Evolutionary conservation across 2,888 invertebrate genomes (phyloP).

Genomic region (Athripsodes cinereus): DNA sequence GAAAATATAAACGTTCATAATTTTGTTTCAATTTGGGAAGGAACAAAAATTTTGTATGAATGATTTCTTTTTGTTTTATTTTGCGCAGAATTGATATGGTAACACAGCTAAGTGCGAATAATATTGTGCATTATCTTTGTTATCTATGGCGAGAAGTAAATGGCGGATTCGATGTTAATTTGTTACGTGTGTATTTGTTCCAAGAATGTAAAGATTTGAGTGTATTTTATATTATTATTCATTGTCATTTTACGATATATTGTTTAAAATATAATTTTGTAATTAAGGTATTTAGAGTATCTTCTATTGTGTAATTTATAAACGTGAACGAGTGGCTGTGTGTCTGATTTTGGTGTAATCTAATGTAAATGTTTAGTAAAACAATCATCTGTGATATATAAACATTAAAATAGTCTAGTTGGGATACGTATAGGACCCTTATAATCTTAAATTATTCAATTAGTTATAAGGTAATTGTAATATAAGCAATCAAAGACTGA

Average conservation of each 20-base stretch:
- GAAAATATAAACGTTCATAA: too few relatives aligned
- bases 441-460: constrained; percentile 38
- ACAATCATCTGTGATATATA: constrained; percentile 59
- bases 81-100: too few relatives aligned
- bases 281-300: constrained; percentile 38
- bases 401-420: constrained; percentile 44
- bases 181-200: constrained; percentile 49
- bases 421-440: constrained; percentile 31
- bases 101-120: background rate
- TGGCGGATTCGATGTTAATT: constrained; percentile 56
- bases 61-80: background rate
- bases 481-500: constrained; percentile 24
- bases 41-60: background rate
- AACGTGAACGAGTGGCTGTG: constrained; percentile 43
- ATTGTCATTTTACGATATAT: constrained; percentile 47
- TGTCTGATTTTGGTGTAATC: constrained; percentile 38
- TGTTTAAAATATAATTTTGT: constrained; percentile 49
- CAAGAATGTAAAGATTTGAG: constrained; percentile 33
- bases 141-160: constrained; percentile 41
- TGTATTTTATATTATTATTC: constrained; percentile 43
- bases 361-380: constrained; percentile 52
- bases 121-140: background rate
- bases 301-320: constrained; percentile 45
- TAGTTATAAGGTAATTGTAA: constrained; percentile 33
- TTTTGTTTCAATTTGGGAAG: too few relatives aligned